These are phyloP conservation scores for Rhinogobio ventralis DNA, from an alignment of 2,797 vertebrate genomes.

Conservation along the genomic window DNA sequence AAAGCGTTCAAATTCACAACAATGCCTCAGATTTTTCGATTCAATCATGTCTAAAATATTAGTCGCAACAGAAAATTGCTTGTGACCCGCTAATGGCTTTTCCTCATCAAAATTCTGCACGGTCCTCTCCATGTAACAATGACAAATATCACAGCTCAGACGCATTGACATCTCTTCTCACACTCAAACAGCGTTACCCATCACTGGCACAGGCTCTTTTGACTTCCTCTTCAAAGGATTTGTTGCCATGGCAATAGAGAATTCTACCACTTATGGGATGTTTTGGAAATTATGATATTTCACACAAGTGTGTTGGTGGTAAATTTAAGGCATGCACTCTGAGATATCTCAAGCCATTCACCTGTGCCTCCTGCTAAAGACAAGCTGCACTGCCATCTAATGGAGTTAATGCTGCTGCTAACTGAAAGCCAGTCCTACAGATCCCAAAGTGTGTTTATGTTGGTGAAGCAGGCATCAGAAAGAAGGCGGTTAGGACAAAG, in stretches of 20 bases:
- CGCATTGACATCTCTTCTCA: constrained; percentile 48
- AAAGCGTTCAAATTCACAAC: constrained; percentile 22
- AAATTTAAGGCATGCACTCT: constrained; percentile 3
- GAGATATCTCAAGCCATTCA: constrained; percentile 29
- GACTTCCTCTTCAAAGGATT: constrained; percentile 43
- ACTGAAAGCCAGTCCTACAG: constrained; percentile 18
- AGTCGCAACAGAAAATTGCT: constrained; percentile 46
- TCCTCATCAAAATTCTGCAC: constrained; percentile 56
- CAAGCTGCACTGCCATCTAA: constrained; percentile 62
- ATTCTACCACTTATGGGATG: constrained; percentile 44
- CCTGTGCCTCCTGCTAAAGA: constrained; percentile 52
- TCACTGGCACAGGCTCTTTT: constrained; percentile 37
- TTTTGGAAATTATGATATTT: constrained; percentile 27
- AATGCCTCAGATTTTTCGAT: constrained; percentile 1
- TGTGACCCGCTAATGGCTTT: constrained; percentile 57
- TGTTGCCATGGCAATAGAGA: constrained; percentile 54
- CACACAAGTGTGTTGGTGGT: background rate
- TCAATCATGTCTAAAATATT: constrained; percentile 39
- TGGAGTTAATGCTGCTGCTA: constrained; percentile 43
- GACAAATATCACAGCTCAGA: constrained; percentile 60
- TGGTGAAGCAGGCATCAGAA: background rate
- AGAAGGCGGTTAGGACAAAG: background rate
- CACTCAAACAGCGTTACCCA: constrained; percentile 35
- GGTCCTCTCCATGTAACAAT: constrained; percentile 54
- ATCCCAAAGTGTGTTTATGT: background rate